Percentiles rank a stretch among this genome's conserved stretches.
These are phyloP conservation scores for Distichodus sexfasciatus DNA, from an alignment of 2,797 vertebrate species.

Conservation along the genomic window DNA sequence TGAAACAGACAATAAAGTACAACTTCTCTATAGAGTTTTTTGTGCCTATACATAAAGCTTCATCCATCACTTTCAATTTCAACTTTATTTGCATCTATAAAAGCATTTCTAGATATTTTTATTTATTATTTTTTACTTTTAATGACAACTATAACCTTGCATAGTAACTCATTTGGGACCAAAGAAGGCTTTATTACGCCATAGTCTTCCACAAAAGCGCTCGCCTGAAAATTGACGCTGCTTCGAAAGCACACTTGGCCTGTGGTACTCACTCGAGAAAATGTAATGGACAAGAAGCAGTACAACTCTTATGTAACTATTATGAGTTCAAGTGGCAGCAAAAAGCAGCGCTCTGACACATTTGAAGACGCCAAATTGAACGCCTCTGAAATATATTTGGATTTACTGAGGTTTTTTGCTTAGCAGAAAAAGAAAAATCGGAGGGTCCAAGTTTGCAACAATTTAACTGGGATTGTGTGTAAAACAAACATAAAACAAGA, in stretches of 20 bases:
- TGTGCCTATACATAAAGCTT: too few relatives aligned
- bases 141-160: not conserved
- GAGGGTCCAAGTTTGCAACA: not conserved
- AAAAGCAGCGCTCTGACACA: not conserved
- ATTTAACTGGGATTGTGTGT: not conserved
- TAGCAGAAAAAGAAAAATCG: not conserved
- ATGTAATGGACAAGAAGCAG: not conserved
- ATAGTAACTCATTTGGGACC: constrained; percentile 9
- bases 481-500: too few relatives aligned
- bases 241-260: constrained; percentile 12
- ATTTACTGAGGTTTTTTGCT: too few relatives aligned
- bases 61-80: too few relatives aligned
- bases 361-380: not conserved
- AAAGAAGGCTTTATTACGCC: constrained; percentile 21
- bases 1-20: too few relatives aligned
- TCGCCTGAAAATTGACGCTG: not conserved
- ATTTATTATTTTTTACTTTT: too few relatives aligned
- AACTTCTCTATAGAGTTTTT: too few relatives aligned
- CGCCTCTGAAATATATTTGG: too few relatives aligned
- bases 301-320: not conserved
- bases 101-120: too few relatives aligned
- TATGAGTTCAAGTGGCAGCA: not conserved
- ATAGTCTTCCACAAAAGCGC: not conserved
- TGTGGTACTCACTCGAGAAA: not conserved
- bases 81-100: not conserved